phyloP scores from a whole-genome alignment of 2,888 invertebrate genomes.

The Bibio marci region DNA sequence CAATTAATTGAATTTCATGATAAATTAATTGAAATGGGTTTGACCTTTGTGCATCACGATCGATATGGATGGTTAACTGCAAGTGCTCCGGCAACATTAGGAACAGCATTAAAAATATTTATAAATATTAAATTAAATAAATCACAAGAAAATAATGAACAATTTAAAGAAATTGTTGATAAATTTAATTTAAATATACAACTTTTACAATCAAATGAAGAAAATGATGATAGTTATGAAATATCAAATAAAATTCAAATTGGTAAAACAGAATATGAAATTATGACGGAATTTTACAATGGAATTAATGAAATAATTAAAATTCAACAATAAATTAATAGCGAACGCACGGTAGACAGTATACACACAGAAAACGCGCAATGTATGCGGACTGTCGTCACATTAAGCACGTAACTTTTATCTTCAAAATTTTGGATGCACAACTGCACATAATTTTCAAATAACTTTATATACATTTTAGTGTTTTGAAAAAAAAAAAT shows the following conservation, averaged over 20 bases:
- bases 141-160: background rate
- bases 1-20: background rate
- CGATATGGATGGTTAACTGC: constrained; percentile 3
- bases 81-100: background rate
- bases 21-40: background rate
- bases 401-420: too few relatives aligned
- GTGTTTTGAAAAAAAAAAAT: too few relatives aligned
- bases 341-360: too few relatives aligned
- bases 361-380: too few relatives aligned
- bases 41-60: background rate
- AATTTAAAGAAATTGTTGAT: background rate
- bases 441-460: too few relatives aligned
- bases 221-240: background rate
- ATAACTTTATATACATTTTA: too few relatives aligned
- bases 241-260: background rate
- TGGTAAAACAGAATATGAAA: constrained; percentile 53
- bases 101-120: background rate
- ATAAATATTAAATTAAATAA: background rate
- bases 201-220: background rate
- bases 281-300: constrained; percentile 85
- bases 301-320: constrained; percentile 72
- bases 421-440: too few relatives aligned
- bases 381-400: too few relatives aligned
- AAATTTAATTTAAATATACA: background rate
- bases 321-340: too few relatives aligned